Base-by-base conservation (phyloP, 2,113 vertebrate species). In the Cyanoramphus novaezelandiae region DNA sequence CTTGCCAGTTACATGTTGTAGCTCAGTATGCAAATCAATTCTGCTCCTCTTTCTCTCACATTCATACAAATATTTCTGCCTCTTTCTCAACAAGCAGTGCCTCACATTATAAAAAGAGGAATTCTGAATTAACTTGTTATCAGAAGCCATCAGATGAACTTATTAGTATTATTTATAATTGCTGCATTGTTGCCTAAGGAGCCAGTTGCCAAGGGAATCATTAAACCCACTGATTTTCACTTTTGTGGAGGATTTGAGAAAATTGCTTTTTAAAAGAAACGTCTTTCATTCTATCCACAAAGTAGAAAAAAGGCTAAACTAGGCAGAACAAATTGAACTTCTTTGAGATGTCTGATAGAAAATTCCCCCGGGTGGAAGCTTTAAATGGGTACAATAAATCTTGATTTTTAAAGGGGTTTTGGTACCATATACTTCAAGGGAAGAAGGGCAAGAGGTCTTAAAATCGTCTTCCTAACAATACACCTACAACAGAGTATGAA, bases 261-360 rank as follows among this genome's bases (percentile, higher is more conserved):
- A 97, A 97, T 95, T 92, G 85, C 94, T 95, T 94, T 96, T 96
- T 96, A 94, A 96, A 94, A 86, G 87, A 92, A 96, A 83, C 1
- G 27, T 86, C 57, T 97, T 98, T 97, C 89, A 97, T 98, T 98
- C 96, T 97, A 97, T 82, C 87, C 93, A 95, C 83, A 96, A 96
- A 94, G 67, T 83, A 94, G 74, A 37, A 91, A 96, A 97, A 97
- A 94, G 74, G 67, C 92, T 97, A 96, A 98, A 98, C 83, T 89
- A 97, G 95, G 96, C 95, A 98, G 97, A 98, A 98, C 93, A 98
- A 98, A 98, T 96, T 96, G 90, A 96, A 96, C 88, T 97, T 95
- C 90, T 97, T 53, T 93, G 95, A 96, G 90, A 97, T 95, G 78
- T 90, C 64, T 95, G 96, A 97, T 76, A 97, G 92, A 96, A 98